phyloP scores from a whole-genome alignment of 1,140 invertebrate genomes.

The Leucophenga varia region DNA sequence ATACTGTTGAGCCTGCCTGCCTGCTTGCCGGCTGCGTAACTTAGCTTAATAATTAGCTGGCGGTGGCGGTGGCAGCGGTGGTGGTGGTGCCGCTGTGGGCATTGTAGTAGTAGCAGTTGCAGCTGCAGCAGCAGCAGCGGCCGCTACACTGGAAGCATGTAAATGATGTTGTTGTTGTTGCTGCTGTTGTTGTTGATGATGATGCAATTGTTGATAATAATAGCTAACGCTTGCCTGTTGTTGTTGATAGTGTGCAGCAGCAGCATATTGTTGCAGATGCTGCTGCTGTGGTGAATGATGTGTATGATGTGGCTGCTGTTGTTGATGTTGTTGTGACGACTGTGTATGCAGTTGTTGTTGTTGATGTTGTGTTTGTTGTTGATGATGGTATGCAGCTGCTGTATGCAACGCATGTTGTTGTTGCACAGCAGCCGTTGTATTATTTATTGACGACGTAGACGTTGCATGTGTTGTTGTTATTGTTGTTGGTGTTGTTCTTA shows the following conservation, averaged over 20 bases:
- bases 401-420: conserved; percentile 8
- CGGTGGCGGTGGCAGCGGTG: background rate
- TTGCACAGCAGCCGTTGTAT: conserved; percentile 15
- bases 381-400: conserved; percentile 1
- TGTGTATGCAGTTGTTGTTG: conserved; percentile 1
- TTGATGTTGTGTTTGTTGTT: conserved; percentile 5
- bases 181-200: conserved; percentile 1
- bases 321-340: too few relatives aligned
- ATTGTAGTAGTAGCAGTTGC: background rate
- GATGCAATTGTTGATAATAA: conserved; percentile 1
- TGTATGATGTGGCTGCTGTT: conserved; percentile 4
- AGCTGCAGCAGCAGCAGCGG: background rate
- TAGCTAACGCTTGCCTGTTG: background rate
- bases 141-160: background rate
- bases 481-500: conserved; percentile 5
- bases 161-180: conserved; percentile 3
- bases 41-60: background rate
- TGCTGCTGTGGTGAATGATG: conserved; percentile 5
- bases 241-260: too few relatives aligned
- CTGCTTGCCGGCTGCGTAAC: too few relatives aligned
- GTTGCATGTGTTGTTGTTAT: conserved; percentile 15
- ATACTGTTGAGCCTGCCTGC: too few relatives aligned
- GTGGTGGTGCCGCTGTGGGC: conserved; percentile 5
- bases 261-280: background rate
- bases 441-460: conserved; percentile 28